Percentiles rank a stretch among this genome's conserved stretches.
These are phyloP conservation scores for Bubo blakistoni DNA, from an alignment of 2,113 vertebrate genomes.

Conservation along the genomic window DNA sequence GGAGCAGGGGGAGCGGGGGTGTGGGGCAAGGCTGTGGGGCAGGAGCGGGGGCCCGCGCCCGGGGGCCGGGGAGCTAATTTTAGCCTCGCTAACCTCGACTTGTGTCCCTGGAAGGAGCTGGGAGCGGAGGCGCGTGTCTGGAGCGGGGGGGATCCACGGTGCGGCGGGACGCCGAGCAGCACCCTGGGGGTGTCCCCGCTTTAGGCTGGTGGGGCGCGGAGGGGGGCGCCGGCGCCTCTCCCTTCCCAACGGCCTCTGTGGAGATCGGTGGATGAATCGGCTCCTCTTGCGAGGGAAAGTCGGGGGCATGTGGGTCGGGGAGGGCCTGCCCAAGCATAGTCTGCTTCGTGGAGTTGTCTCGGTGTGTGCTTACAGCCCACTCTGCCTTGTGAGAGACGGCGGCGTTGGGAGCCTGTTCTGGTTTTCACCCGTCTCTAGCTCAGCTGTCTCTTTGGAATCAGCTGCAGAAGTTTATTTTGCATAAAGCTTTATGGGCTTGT, in stretches of 20 bases:
- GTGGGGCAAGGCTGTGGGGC: too few relatives aligned
- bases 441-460: neutral
- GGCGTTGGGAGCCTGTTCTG: accelerated
- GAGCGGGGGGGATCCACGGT: neutral
- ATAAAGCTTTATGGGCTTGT: accelerated
- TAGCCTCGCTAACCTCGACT: neutral
- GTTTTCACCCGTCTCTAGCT: neutral
- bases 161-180: neutral
- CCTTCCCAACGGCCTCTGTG: neutral
- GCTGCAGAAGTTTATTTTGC: neutral
- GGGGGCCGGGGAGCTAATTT: accelerated
- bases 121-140: neutral
- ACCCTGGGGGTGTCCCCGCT: neutral
- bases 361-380: accelerated
- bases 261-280: neutral
- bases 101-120: neutral
- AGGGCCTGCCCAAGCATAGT: accelerated
- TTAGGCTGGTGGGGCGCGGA: neutral
- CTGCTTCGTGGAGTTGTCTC: neutral
- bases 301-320: neutral
- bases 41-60: neutral
- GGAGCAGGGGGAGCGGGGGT: neutral
- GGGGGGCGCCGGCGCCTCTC: too few relatives aligned
- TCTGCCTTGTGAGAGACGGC: neutral
- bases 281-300: neutral